Evolutionary conservation across 23 tunicate genomes (phyloP).

Genomic region (Aplidium turbinatum): DNA sequence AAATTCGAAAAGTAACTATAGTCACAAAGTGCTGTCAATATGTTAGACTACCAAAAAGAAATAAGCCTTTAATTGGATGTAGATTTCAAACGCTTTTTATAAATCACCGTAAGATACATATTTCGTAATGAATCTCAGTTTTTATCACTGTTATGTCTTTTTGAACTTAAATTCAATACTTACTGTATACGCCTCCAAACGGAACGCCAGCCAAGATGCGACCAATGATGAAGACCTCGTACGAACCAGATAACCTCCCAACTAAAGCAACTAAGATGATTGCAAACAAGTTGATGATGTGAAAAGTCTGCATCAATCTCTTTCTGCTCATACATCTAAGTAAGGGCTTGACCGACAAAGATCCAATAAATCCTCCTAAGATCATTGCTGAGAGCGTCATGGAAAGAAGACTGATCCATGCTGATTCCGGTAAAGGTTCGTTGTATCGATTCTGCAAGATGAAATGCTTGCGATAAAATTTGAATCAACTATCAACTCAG

Average conservation of each 20-base stretch:
- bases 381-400: conserved; percentile 33
- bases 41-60: too few relatives aligned
- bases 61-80: too few relatives aligned
- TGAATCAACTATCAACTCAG: too few relatives aligned
- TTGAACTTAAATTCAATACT: too few relatives aligned
- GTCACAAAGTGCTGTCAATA: too few relatives aligned
- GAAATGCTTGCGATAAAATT: too few relatives aligned
- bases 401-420: conserved; percentile 38
- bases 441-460: conserved; percentile 25
- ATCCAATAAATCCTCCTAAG: conserved; percentile 29
- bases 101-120: too few relatives aligned
- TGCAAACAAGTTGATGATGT: conserved; percentile 36
- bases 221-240: conserved; percentile 56
- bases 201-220: conserved; percentile 41
- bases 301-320: conserved; percentile 20
- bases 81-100: too few relatives aligned
- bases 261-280: conserved; percentile 32
- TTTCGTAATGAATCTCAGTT: too few relatives aligned
- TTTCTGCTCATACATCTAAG: conserved; percentile 20
- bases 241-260: conserved; percentile 48
- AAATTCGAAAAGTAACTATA: too few relatives aligned
- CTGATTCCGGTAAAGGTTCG: conserved; percentile 19
- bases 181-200: conserved; percentile 11
- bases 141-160: too few relatives aligned
- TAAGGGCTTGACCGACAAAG: background rate